Percentiles rank a stretch among this genome's conserved stretches.
These are phyloP conservation scores for Grapholita molesta DNA, from an alignment of 1,140 invertebrate species.

Conservation along the genomic window DNA sequence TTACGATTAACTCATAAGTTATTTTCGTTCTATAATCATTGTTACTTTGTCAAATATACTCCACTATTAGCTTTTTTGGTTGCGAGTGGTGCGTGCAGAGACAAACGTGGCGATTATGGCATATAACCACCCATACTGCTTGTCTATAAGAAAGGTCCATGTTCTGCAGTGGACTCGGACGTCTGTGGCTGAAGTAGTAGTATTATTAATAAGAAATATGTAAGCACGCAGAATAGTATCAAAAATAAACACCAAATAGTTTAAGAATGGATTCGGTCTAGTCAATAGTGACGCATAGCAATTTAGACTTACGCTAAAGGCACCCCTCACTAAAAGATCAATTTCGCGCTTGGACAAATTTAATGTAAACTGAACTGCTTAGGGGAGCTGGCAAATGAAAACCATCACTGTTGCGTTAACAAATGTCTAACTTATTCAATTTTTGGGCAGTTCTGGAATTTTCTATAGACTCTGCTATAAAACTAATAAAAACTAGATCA, in stretches of 20 bases:
- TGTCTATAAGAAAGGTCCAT: too few relatives aligned
- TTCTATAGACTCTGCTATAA: slow-evolving; percentile 19
- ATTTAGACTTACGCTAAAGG: slow-evolving; percentile 66
- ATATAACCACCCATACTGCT: too few relatives aligned
- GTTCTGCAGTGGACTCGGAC: too few relatives aligned
- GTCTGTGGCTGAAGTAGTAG: too few relatives aligned
- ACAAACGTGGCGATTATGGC: too few relatives aligned
- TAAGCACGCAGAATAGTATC: too few relatives aligned
- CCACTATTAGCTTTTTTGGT: too few relatives aligned
- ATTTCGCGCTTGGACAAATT: slow-evolving; percentile 74
- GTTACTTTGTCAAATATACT: too few relatives aligned
- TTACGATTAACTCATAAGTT: too few relatives aligned
- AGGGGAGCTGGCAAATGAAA: slow-evolving; percentile 71
- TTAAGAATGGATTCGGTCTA: not conserved
- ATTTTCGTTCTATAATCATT: too few relatives aligned
- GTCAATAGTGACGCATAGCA: slow-evolving; percentile 62
- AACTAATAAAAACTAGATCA: not conserved
- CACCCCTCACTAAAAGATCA: slow-evolving; percentile 70
- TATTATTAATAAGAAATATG: too few relatives aligned
- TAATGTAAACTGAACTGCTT: slow-evolving; percentile 74
- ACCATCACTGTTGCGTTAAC: slow-evolving; percentile 56
- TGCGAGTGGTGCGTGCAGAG: too few relatives aligned
- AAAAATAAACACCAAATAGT: slow-evolving; percentile 1
- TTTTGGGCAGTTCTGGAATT: slow-evolving; percentile 38
- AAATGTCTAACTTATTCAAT: slow-evolving; percentile 71